Base-by-base conservation (phyloP, 2,113 vertebrate genomes). In the Amblyopsis rosae region DNA sequence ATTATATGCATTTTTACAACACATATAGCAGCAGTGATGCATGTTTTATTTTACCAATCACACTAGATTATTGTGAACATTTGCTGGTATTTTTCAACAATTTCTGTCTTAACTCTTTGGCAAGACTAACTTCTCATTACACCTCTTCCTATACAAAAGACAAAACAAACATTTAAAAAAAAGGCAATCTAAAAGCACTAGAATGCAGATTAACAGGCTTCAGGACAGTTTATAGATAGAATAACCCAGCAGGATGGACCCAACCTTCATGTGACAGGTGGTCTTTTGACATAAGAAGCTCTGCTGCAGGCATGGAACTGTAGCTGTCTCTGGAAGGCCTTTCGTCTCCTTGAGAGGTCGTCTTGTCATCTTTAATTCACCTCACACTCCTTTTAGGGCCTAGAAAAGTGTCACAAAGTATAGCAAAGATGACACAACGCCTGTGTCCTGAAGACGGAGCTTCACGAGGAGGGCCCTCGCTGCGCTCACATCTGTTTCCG, bases 191-290 rank as follows among this genome's bases (percentile, higher is more conserved):
- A 86, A 76, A 87, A 63, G 82, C 76, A 85, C 79, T 62, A 79
- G 75, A 86, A 88, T 86, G 89, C 81, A 75, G 76, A 82, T 87
- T 69, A 89, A 85, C 88, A 89, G 84, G 82, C 81, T 86, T 89
- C 69, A 65, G 75, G 65, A 83, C 72, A 77, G 73, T 65, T 59
- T 61, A 72, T 59, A 73, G 9, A 51, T 57, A 62, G 49, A 26
- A 63, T 75, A 77, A 88, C 84, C 84, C 84, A 62, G 3, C 1
- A 77, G 85, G 75, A 86, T 87, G 5, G 7, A 41, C 5, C 35
- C 4, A 8, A 41, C 35, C 69, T 91, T 89, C 87, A 88, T 88
- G 88, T 91, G 86, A 84, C 77, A 82, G 68, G 73, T 80, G 83
- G 73, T 89, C 55, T 72, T 76, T 87, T 63, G 60, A 84, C 69